Conservation (phyloP, 2,797 vertebrate genomes). For the Neosalanx taihuensis region DNA sequence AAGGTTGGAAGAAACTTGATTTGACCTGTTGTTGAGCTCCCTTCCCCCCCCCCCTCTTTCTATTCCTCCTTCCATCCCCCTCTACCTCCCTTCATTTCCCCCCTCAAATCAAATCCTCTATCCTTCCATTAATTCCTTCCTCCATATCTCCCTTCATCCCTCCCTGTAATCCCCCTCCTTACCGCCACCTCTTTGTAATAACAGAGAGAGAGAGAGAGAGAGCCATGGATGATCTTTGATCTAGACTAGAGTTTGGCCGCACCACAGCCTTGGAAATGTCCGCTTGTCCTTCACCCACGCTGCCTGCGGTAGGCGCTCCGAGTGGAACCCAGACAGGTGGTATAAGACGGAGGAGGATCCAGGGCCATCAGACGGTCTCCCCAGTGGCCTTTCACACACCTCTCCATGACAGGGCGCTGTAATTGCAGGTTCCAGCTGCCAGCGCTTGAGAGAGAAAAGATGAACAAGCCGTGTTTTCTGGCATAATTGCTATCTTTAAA, state of each 20-base stretch:
- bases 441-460: conserved; percentile 56
- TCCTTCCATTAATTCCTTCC: conserved; percentile 7
- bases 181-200: not conserved
- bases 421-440: conserved; percentile 61
- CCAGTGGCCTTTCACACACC: conserved; percentile 50
- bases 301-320: not conserved
- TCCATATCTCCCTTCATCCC: not conserved
- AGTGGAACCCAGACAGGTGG: not conserved
- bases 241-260: conserved; percentile 11
- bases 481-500: conserved; percentile 55
- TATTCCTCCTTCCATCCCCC: not conserved
- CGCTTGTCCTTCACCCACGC: conserved; percentile 24
- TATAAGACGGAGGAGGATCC: not conserved
- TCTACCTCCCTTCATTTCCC: not conserved
- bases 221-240: conserved; percentile 8
- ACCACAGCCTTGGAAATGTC: conserved; percentile 30
- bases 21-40: conserved; percentile 37
- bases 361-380: conserved; percentile 17
- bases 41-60: conserved; percentile 17
- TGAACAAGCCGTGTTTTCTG: conserved; percentile 50
- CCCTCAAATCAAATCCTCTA: conserved; percentile 4
- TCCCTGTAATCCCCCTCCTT: not conserved
- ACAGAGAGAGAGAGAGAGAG: not conserved
- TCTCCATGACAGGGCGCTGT: conserved; percentile 51
- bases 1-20: conserved; percentile 29